Evolutionary conservation across 1,140 invertebrate species (phyloP), one percentile per base, ranked within the genome.

Genomic region (Diorhabda elongata): DNA sequence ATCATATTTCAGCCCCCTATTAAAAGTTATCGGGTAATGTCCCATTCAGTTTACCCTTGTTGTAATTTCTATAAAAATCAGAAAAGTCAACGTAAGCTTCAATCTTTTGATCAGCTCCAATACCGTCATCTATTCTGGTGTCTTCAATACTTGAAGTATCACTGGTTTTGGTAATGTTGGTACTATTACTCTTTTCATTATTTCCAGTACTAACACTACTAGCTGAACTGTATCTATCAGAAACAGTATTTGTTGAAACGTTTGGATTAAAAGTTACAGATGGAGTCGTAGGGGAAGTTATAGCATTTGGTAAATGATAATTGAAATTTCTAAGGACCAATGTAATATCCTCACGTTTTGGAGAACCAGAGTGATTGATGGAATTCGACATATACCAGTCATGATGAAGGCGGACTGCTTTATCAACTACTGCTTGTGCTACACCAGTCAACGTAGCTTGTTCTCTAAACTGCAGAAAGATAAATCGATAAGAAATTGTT

Each of bases 241-340:
- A 70, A 42, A 73, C 63, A 44, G 69, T 66, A 58, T 73, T 76
- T 3, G 67, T 68, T 5, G 69, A 64, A 60, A 88, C 83, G 4
- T 86, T 82, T 3, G 87, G 86, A 80, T 86, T 87, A 73, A 88
- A 88, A 69, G 84, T 79, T 0, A 88, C 85, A 0, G 84, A 83
- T 4, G 83, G 80, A 68, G 79, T 84, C 9, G 81, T 85, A 42
- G 83, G 82, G 65, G 84, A 83, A 68, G 82, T 84, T 61, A 85
- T 82, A 3, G 87, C 87, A 71, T 89, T 87, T 2, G 90, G 87
- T 9, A 94, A 79, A 5, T 89, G 86, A 76, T 90, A 94, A 81
- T 93, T 94, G 76, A 96, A 96, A 79, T 95, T 96, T 57, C 93
- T 82, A 58, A 97, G 89, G 1, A 97, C 77, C 4, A 97, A 83